Evolutionary conservation across 2,113 vertebrate genomes (phyloP), one percentile per base, ranked within the genome.

Genomic region (Aegithalos caudatus): DNA sequence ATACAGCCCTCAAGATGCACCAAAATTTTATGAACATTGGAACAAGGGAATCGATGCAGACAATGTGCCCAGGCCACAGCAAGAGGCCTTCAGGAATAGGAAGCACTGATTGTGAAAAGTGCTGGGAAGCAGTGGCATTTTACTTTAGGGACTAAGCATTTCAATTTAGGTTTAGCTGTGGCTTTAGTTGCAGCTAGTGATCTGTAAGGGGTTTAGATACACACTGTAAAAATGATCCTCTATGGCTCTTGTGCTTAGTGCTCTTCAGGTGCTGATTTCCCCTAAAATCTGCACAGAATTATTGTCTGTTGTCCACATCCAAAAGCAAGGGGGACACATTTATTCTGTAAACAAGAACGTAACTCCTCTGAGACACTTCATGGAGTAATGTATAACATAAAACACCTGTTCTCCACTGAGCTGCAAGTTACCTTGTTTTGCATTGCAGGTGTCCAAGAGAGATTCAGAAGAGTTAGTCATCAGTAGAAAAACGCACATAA

Each of bases 21-120:
- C 10, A 58, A 57, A 33, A 8, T 51, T 58, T 38, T 24, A 5
- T 28, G 51, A 40, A 35, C 19, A 31, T 22, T 31, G 21, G 38
- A 50, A 5, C 2, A 4, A 53, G 42, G 12, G 47, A 62, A 24
- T 42, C 0, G 0, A 22, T 44, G 44, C 35, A 38, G 17, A 9
- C 11, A 21, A 6, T 1, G 5, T 20, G 10, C 23, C 45, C 37
- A 57, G 50, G n/a, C 33, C 24, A 20, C 10, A 53, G 85, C 44
- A n/a, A 53, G 33, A 44, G 33, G 10, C 42, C 29, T 57, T 53
- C 17, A 20, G 48, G 40, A 56, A 33, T 0, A 5, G 3, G 45
- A 90, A 90, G 16, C 12, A 6, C 33, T 10, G 69, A 9, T 23
- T 3, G 6, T 48, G 50, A 11, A 53, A 77, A 53, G 28, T 7